A percentile compares a stretch with the other conserved stretches of the same genome.
Conservation (phyloP, 2,797 vertebrate genomes). For the Anguilla pacifica region DNA sequence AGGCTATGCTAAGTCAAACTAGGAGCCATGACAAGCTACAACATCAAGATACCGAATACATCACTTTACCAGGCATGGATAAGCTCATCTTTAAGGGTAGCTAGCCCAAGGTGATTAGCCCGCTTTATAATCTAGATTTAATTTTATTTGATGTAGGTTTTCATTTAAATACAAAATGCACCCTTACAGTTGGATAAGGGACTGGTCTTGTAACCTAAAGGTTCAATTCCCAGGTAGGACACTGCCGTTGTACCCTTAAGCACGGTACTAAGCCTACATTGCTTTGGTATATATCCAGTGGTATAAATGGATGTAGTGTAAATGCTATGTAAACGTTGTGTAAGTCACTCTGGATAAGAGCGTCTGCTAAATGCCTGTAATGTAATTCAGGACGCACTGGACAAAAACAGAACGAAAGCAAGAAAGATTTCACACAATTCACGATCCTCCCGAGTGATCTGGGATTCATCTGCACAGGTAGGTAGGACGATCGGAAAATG, state of each 20-base stretch:
- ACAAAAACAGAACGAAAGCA: background rate
- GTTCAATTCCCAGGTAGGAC: too few species aligned
- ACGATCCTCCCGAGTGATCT: background rate
- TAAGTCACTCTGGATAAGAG: too few species aligned
- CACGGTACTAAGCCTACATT: too few species aligned
- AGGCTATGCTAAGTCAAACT: too few species aligned
- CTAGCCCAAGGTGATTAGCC: background rate
- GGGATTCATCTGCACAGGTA: background rate
- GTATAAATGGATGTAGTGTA: too few species aligned
- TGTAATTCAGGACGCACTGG: background rate
- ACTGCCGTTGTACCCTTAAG: too few species aligned
- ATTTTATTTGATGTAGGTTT: background rate
- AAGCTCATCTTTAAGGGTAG: background rate
- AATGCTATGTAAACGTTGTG: too few species aligned
- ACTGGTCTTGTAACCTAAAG: too few species aligned
- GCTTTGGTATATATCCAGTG: too few species aligned
- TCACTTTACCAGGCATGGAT: background rate
- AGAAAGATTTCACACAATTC: background rate
- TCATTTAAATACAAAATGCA: background rate
- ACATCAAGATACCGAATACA: background rate
- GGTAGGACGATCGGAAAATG: background rate
- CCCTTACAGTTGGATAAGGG: background rate
- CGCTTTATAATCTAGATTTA: background rate
- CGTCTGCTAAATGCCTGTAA: too few species aligned
- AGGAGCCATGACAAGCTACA: too few species aligned